Evolutionary conservation across 2,888 invertebrate genomes (phyloP), one percentile per base, ranked within the genome.

Genomic region (Blastobasis lacticolella): DNA sequence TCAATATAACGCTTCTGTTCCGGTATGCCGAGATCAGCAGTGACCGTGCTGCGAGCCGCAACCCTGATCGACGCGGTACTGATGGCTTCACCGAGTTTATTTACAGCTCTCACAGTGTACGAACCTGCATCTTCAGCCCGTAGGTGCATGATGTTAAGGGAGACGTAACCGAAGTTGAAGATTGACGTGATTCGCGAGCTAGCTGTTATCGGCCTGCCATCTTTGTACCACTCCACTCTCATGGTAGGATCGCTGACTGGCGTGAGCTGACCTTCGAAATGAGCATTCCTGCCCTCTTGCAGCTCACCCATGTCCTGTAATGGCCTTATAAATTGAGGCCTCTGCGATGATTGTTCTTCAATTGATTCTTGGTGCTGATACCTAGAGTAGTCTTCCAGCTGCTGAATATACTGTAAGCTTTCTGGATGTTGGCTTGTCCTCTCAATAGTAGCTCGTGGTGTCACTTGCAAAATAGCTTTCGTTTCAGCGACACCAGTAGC

Each of bases 91-190:
- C 97, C 97, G 74, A 94, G 90, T 75, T 94, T 93, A 80, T 97
- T 97, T 64, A 95, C 93, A 88, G 97, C 97, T 73, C 96, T 93
- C 78, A 95, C 95, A 68, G 95, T 96, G 71, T 97, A 97, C 84
- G 94, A 94, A 87, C 98, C 98, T 75, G 95, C 94, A 93, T 99
- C 99, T 93, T 99, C 98, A 91, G 94, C 93, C 90, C 97, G 95
- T 91, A 98, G 94, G 93, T 98, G 97, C 94, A 97, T 91, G 87
- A 99, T 97, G 90, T 98, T 98, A 75, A 98, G 94, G 89, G 97
- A 97, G 90, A 98, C 97, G 92, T 97, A 97, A 81, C 98, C 98
- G 92, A 98, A 98, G 93, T 98, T 98, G 92, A 97, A 97, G 91
- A 97, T 96, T 81, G 97, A 96, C 80, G 96, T 96, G 89, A 97